phyloP scores from a whole-genome alignment of 1,140 invertebrate species.

The Mercenaria mercenaria region DNA sequence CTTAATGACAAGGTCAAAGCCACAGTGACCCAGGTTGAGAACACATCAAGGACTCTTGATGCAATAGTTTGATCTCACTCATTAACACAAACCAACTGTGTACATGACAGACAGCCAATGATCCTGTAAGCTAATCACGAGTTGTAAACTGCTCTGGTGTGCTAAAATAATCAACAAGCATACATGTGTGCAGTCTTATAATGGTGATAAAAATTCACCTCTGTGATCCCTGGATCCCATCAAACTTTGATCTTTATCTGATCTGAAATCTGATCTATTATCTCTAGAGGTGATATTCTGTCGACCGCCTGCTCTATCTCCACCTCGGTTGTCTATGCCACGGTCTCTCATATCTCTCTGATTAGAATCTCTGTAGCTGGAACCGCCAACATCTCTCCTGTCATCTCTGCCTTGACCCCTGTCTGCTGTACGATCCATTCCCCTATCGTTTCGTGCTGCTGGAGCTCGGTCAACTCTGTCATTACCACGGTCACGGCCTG shows the following conservation, averaged over 20 bases:
- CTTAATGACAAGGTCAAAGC: no score
- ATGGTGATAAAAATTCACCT: slow-evolving; percentile 3
- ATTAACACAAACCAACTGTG: no score
- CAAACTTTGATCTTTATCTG: slow-evolving; percentile 43
- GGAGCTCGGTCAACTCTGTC: slow-evolving; percentile 30
- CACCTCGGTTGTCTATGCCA: background rate
- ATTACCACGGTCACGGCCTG: slow-evolving; percentile 32
- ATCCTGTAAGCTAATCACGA: no score
- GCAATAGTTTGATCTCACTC: no score
- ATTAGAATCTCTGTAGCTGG: slow-evolving; percentile 1
- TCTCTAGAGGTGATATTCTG: slow-evolving; percentile 22
- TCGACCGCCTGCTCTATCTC: background rate
- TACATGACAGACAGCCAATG: no score
- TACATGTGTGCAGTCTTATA: no score
- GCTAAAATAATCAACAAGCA: no score
- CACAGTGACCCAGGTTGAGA: no score
- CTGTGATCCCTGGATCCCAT: slow-evolving; percentile 41
- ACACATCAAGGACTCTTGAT: no score
- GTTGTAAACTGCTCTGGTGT: no score
- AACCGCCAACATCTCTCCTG: slow-evolving; percentile 7
- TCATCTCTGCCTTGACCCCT: slow-evolving; percentile 26
- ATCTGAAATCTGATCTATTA: slow-evolving; percentile 25
- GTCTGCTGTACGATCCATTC: background rate
- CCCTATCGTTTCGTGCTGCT: slow-evolving; percentile 23
- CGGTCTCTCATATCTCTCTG: slow-evolving; percentile 22